Conservation (phyloP, 2,797 vertebrate species). For the Periparus ater region DNA sequence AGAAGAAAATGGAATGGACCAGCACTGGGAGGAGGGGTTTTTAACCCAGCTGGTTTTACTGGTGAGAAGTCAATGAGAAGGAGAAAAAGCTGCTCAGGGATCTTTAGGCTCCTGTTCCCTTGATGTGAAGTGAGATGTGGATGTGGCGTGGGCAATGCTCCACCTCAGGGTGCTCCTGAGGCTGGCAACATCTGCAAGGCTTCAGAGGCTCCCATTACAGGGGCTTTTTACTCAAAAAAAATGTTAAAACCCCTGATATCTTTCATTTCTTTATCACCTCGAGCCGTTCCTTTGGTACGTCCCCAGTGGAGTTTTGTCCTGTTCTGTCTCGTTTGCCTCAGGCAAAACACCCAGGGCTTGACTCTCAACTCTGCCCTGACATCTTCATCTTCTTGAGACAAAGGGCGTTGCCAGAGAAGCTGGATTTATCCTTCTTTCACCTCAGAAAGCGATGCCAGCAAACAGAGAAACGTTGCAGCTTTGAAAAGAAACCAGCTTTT, state of each 20-base stretch:
- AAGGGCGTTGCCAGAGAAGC: neutral
- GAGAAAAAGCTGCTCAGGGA: neutral
- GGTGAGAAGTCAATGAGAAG: neutral
- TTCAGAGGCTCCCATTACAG: neutral
- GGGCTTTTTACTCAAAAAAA: neutral
- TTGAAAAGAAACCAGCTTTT: neutral
- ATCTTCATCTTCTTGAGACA: neutral
- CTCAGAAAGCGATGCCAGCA: neutral
- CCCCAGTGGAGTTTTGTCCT: neutral
- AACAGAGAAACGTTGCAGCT: neutral
- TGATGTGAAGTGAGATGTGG: neutral
- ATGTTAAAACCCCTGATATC: rapidly evolving
- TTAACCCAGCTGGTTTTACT: neutral
- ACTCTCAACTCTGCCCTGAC: neutral
- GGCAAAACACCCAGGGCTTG: neutral
- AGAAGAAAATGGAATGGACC: neutral
- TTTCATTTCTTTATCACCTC: neutral
- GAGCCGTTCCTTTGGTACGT: neutral
- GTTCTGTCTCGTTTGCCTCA: neutral
- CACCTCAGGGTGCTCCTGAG: neutral
- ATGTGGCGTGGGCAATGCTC: neutral
- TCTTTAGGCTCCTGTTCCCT: neutral
- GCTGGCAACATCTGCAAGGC: neutral
- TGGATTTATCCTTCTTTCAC: neutral
- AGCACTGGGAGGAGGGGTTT: neutral